A percentile compares a stretch with the other conserved stretches of the same genome.
Evolutionary conservation across 1,140 invertebrate genomes (phyloP).

Genomic region (Nebria ingens): DNA sequence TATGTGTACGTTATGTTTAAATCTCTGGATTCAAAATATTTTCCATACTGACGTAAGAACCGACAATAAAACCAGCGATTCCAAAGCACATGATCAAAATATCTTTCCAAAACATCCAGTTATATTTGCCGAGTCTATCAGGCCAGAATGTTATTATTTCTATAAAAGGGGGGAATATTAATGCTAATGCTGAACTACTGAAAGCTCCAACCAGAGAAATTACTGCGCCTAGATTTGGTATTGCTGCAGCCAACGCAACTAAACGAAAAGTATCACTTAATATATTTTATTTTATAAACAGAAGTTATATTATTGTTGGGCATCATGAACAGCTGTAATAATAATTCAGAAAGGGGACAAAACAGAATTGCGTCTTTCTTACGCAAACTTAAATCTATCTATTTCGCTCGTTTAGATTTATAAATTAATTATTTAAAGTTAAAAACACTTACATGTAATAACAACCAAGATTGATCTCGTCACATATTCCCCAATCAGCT

Average conservation of each 20-base stretch:
- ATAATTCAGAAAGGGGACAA: too few relatives aligned
- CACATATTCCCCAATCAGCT: slow-evolving; percentile 52
- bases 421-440: too few relatives aligned
- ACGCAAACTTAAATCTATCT: too few relatives aligned
- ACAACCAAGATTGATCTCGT: slow-evolving; percentile 61
- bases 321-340: slow-evolving; percentile 10
- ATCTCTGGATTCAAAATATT: slow-evolving; percentile 44
- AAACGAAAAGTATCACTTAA: slow-evolving; percentile 26
- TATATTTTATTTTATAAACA: slow-evolving; percentile 12
- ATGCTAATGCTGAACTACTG: slow-evolving; percentile 75
- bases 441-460: slow-evolving; percentile 77
- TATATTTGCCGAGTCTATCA: slow-evolving; percentile 46
- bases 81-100: slow-evolving; percentile 61
- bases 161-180: slow-evolving; percentile 85
- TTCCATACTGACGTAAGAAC: slow-evolving; percentile 64
- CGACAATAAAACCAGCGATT: slow-evolving; percentile 62
- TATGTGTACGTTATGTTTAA: not conserved
- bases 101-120: slow-evolving; percentile 60
- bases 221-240: slow-evolving; percentile 79
- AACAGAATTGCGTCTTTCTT: too few relatives aligned
- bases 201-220: slow-evolving; percentile 88
- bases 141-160: slow-evolving; percentile 76
- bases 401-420: slow-evolving; percentile 6
- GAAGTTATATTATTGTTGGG: slow-evolving; percentile 6
- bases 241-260: slow-evolving; percentile 73